Base-by-base conservation (phyloP, 2,888 invertebrate species). In the Drosophila putrida region DNA sequence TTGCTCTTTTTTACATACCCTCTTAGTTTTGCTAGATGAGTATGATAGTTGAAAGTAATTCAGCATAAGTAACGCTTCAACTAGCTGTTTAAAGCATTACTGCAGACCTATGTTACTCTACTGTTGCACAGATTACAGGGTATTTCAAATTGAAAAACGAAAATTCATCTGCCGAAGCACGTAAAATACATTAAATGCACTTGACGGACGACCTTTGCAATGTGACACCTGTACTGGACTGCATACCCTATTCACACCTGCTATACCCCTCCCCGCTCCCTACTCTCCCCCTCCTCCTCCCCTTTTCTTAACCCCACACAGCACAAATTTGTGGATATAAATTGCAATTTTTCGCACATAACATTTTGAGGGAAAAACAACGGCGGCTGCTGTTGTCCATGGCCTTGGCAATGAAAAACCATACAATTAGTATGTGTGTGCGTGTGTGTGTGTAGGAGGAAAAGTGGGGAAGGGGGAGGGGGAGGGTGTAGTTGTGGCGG, bases 341-440 rank as follows among this genome's bases (percentile, higher is more conserved):
- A 78, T 60, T 74, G 60, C 27, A 41, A 36, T 39, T 64, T 63
- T 70, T 64, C 58, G 43, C 61, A 59, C 61, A 59, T 59, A 59
- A 51, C 35, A 60, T 60, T 63, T 63, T 38, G 51, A 43, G 33
- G 11, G n/a, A 61, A 44, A 55, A 46, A 36, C 31, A 6, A 33
- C 46, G 35, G 11, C 36, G 43, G 46, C 49, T 46, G 55, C 43
- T 65, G 64, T 39, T 65, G 67, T 49, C 65, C 77, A 80, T 73
- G 88, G 82, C 83, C 83, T 83, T 83, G 88, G 71, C 88, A 88
- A 75, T 83, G 83, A 83, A 84, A 71, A 33, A 25, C 64, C 41
- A 10, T n/a, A 59, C 51, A 31, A 33, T 53, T 61, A 41, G 41
- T 33, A 15, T 41, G 43, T 36, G 31, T 36, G 11, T 31, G 31